Conservation (phyloP, 1,140 invertebrate genomes). For the Eupeodes corollae region DNA sequence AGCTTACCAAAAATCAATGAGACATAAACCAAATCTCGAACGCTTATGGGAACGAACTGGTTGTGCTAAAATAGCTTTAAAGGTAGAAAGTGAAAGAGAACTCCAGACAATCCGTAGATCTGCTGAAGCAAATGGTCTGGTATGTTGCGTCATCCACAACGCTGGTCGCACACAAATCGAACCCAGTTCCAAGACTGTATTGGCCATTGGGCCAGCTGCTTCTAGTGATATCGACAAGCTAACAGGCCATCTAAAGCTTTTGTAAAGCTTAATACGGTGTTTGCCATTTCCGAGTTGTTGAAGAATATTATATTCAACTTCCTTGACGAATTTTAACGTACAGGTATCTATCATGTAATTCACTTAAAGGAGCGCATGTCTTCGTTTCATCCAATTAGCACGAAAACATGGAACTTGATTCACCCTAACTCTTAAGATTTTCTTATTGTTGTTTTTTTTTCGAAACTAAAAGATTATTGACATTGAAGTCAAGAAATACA, state of each 20-base stretch:
- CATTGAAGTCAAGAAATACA: too few relatives aligned
- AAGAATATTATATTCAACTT: too few relatives aligned
- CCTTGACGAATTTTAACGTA: too few relatives aligned
- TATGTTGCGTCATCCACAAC: slow-evolving; percentile 67
- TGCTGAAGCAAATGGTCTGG: slow-evolving; percentile 56
- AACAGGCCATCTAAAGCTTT: slow-evolving; percentile 79
- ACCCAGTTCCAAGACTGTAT: slow-evolving; percentile 73
- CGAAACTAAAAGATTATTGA: too few relatives aligned
- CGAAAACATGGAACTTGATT: too few relatives aligned
- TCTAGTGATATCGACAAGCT: slow-evolving; percentile 63
- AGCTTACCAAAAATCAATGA: slow-evolving; percentile 58
- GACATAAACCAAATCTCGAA: slow-evolving; percentile 50
- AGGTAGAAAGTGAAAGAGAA: slow-evolving; percentile 52
- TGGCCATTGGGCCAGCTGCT: slow-evolving; percentile 80
- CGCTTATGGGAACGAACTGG: slow-evolving; percentile 65
- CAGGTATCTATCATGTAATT: too few relatives aligned
- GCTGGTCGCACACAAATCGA: slow-evolving; percentile 85
- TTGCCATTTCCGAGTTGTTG: too few relatives aligned
- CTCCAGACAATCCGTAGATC: slow-evolving; percentile 51
- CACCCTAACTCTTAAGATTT: too few relatives aligned
- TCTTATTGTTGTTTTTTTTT: too few relatives aligned
- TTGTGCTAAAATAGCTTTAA: slow-evolving; percentile 73
- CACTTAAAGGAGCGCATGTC: too few relatives aligned
- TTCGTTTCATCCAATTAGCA: too few relatives aligned
- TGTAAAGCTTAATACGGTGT: slow-evolving; percentile 39